Evolutionary conservation across 64 coral and sea anemone genomes (phyloP), one percentile per base, ranked within the genome.

Genomic region (Hydrozoanthus tunicans): DNA sequence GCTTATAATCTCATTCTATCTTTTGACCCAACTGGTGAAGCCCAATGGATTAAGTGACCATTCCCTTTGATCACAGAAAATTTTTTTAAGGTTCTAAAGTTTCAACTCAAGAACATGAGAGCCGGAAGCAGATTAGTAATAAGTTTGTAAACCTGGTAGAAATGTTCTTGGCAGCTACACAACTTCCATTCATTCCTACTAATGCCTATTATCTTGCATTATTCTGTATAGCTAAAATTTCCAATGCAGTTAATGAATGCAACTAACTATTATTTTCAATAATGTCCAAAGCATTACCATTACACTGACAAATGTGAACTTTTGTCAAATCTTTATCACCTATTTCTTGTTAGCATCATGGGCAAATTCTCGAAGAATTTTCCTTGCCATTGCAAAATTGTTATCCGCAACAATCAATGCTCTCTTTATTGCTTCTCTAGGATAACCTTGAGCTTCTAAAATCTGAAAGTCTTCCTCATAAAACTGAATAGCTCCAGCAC

Each of bases 381-480:
- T 99, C 81, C 97, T 93, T 54, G 97, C 97, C 97, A 99, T 96
- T 60, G 97, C 97, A 96, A 99, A 99, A 79, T 99, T 99, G 80
- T 99, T 99, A 6, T 99, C 97, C 4, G 97, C 97, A 26, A 96
- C 94, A 86, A 99, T 96, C 9, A 99, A 79, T 23, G 97, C 97
- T 89, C 92, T 93, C 51, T 95, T 99, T 57, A 99, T 99, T 78
- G 90, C 94, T 13, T 99, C 94, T 14, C 97, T 90, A 11, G 94
- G 70, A 84, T 99, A 99, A 24, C 97, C 97, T 69, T 95, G 97
- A 53, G 92, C 92, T 84, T 96, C 90, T 68, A 99, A 91, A 85
- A 99, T 99, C 77, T 95, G 94, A 94, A 99, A 99, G 88, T 99
- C 97, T 67, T 99, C 97, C 85, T 99, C 97, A 69, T 99, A 93